Conservation (phyloP, 2,113 vertebrate species). For the Melospiza georgiana region DNA sequence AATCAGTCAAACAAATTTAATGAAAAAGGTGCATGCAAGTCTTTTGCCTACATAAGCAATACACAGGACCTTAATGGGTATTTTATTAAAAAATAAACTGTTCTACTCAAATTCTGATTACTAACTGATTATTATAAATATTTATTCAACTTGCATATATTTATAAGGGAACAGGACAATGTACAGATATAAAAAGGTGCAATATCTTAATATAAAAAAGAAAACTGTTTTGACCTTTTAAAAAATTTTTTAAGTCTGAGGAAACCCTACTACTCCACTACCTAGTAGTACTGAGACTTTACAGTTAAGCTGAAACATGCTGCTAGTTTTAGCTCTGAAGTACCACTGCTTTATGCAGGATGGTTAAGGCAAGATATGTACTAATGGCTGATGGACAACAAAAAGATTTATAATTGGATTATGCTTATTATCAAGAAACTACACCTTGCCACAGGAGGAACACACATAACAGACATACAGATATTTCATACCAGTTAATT, state of each 20-base stretch:
- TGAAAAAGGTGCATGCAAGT: not conserved
- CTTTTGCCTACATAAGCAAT: not conserved
- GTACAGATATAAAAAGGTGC: not conserved
- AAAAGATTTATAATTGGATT: not conserved
- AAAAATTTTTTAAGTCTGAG: not conserved
- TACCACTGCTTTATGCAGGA: not conserved
- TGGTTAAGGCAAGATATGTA: not conserved
- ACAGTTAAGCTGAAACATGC: not conserved
- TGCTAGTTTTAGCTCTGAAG: not conserved
- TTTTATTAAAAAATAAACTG: not conserved
- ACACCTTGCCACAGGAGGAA: not conserved
- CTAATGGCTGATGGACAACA: not conserved
- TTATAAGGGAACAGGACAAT: not conserved
- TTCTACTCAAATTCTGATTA: not conserved
- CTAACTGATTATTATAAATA: not conserved
- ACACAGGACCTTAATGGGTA: not conserved
- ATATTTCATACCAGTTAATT: not conserved
- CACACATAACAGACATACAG: not conserved
- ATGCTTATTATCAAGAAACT: not conserved
- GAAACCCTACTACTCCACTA: not conserved
- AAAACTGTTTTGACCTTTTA: not conserved
- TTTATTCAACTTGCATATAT: not conserved
- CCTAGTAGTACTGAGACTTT: not conserved
- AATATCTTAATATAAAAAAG: not conserved
- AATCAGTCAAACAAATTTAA: not conserved